phyloP scores from a whole-genome alignment of 2,797 vertebrate species.

The Myotis pilosus region DNA sequence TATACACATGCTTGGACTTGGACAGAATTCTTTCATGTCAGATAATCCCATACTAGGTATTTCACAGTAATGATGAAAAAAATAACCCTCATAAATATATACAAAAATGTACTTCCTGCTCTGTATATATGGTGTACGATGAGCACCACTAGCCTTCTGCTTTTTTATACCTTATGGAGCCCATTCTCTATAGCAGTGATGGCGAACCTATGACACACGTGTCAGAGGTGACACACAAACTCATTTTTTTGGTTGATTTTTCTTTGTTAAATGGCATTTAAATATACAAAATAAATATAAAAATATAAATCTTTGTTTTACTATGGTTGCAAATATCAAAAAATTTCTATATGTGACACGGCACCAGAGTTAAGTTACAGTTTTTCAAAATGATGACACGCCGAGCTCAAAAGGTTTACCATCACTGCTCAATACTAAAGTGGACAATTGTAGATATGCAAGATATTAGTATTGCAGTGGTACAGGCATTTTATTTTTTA shows the following conservation, averaged over 20 bases:
- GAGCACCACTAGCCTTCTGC: background rate
- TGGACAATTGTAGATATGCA: background rate
- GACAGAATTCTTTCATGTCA: background rate
- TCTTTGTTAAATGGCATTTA: too few species aligned
- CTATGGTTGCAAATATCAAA: too few species aligned
- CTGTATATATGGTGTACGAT: background rate
- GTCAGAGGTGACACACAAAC: too few species aligned
- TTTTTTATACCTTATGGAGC: background rate
- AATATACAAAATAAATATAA: too few species aligned
- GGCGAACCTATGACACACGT: too few species aligned
- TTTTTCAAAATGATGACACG: too few species aligned
- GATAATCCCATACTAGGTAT: background rate
- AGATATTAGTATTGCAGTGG: background rate
- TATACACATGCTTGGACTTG: background rate
- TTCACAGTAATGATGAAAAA: background rate
- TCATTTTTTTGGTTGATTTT: too few species aligned
- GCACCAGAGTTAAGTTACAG: too few species aligned
- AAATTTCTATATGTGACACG: too few species aligned
- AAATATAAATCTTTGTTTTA: too few species aligned
- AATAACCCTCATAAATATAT: background rate
- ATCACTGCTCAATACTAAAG: background rate
- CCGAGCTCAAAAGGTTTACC: too few species aligned
- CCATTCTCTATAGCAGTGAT: background rate
- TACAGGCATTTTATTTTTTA: background rate
- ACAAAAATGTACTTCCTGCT: background rate